A percentile compares a stretch with the other conserved stretches of the same genome.
These are phyloP conservation scores for Clanis bilineata DNA, from an alignment of 2,888 invertebrate genomes.

Conservation along the genomic window DNA sequence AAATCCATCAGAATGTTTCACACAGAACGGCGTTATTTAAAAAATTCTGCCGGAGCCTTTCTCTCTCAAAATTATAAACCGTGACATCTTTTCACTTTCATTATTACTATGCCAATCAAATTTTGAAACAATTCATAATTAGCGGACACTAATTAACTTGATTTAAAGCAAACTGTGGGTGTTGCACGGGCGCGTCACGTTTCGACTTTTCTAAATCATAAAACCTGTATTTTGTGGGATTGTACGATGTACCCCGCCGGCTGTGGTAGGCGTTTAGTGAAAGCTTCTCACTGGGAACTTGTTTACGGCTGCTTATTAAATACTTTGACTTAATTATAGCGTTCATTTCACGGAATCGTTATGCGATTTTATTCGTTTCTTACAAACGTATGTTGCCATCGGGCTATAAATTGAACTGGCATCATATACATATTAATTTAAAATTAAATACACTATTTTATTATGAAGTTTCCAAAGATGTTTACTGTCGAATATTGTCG, in stretches of 20 bases:
- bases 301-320: slow-evolving; percentile 53
- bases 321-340: slow-evolving; percentile 54
- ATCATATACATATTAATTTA: not conserved
- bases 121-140: slow-evolving; percentile 65
- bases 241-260: slow-evolving; percentile 37
- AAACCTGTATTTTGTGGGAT: slow-evolving; percentile 44
- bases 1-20: not conserved
- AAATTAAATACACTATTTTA: not conserved
- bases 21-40: not conserved
- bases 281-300: slow-evolving; percentile 51
- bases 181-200: slow-evolving; percentile 30
- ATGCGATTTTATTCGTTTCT: slow-evolving; percentile 16
- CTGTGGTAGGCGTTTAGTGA: slow-evolving; percentile 64
- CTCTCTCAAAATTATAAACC: slow-evolving; percentile 71
- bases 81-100: slow-evolving; percentile 77
- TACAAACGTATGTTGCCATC: not conserved
- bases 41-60: slow-evolving; percentile 60
- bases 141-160: slow-evolving; percentile 62
- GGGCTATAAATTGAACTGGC: not conserved
- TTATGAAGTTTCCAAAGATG: not conserved
- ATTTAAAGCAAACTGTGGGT: slow-evolving; percentile 43
- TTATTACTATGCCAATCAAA: slow-evolving; percentile 69
- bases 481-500: not conserved
- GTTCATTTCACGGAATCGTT: slow-evolving; percentile 48
- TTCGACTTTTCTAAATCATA: slow-evolving; percentile 34